Percentiles rank a stretch among this genome's conserved stretches.
Conservation (phyloP, 2,797 vertebrate species). For the Fringilla coelebs region DNA sequence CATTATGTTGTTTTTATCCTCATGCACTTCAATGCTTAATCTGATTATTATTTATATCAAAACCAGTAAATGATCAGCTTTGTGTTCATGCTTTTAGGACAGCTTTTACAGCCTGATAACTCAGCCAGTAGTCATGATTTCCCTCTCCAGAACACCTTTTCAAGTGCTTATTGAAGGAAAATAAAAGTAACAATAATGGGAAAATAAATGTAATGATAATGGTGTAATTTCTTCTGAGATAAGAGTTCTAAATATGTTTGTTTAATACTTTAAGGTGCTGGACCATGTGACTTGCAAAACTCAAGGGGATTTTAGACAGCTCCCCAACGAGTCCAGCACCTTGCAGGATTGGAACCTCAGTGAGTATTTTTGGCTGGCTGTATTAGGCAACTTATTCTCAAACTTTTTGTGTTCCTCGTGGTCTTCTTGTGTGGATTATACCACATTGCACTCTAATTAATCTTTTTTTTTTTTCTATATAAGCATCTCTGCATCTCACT, state of each 20-base stretch:
- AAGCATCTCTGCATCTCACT: neutral
- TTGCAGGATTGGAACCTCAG: neutral
- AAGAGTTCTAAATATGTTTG: neutral
- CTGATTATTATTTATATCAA: slow-evolving; percentile 36
- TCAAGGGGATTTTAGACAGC: neutral
- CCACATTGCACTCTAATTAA: neutral
- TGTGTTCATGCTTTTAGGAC: neutral
- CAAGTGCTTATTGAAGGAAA: neutral
- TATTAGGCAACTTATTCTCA: neutral
- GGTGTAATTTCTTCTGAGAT: neutral
- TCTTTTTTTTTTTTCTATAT: neutral
- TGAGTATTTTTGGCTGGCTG: neutral
- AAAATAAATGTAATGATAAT: neutral
- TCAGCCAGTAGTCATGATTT: neutral
- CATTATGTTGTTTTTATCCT: neutral
- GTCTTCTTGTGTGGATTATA: neutral
- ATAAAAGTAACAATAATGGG: neutral
- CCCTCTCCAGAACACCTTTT: neutral
- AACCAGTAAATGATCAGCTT: neutral
- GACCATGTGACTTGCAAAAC: neutral
- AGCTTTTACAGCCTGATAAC: slow-evolving; percentile 2
- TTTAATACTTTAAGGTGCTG: neutral
- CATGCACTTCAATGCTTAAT: neutral
- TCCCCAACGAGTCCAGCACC: neutral
- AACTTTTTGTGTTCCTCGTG: neutral